Conservation (phyloP, 1,140 invertebrate species). For the Drosophila serrata region DNA sequence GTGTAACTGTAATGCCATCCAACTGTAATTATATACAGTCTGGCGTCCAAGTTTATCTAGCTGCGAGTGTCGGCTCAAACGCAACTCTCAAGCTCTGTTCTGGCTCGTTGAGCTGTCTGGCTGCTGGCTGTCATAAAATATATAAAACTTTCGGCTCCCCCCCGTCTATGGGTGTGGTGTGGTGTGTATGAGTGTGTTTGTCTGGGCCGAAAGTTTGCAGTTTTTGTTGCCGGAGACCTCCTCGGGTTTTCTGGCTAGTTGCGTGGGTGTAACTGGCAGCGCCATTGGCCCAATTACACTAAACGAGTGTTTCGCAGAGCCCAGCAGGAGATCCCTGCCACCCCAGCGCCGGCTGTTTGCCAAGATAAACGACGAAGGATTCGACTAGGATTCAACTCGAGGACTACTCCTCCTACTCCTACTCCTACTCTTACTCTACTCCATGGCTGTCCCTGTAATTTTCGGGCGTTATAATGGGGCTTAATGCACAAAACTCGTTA, state of each 20-base stretch:
- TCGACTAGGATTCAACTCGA: conserved; percentile 57
- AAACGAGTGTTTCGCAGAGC: conserved; percentile 80
- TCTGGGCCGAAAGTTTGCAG: conserved; percentile 66
- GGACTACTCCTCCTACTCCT: conserved; percentile 25
- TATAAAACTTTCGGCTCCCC: conserved; percentile 77
- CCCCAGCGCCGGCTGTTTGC: conserved; percentile 47
- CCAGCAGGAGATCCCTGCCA: conserved; percentile 6
- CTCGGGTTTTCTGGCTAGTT: conserved; percentile 65
- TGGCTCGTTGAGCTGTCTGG: conserved; percentile 35
- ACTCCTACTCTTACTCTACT: background rate
- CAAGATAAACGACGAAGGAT: conserved; percentile 78
- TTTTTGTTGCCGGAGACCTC: conserved; percentile 62
- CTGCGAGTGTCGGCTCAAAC: conserved; percentile 81
- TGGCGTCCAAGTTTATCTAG: conserved; percentile 71
- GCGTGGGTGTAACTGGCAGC: conserved; percentile 68
- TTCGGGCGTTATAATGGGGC: conserved; percentile 78
- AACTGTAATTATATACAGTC: conserved; percentile 81
- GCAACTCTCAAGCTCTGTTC: conserved; percentile 43
- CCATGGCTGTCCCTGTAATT: conserved; percentile 55
- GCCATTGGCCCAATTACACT: conserved; percentile 83
- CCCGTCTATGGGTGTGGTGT: conserved; percentile 29
- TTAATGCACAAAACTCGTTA: conserved; percentile 82
- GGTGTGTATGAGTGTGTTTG: conserved; percentile 18
- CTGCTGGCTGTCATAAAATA: conserved; percentile 75
- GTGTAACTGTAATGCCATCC: conserved; percentile 74